A percentile compares a stretch with the other conserved stretches of the same genome.
These are phyloP conservation scores for Neoarius graeffei DNA, from an alignment of 2,113 vertebrate genomes.

Conservation along the genomic window DNA sequence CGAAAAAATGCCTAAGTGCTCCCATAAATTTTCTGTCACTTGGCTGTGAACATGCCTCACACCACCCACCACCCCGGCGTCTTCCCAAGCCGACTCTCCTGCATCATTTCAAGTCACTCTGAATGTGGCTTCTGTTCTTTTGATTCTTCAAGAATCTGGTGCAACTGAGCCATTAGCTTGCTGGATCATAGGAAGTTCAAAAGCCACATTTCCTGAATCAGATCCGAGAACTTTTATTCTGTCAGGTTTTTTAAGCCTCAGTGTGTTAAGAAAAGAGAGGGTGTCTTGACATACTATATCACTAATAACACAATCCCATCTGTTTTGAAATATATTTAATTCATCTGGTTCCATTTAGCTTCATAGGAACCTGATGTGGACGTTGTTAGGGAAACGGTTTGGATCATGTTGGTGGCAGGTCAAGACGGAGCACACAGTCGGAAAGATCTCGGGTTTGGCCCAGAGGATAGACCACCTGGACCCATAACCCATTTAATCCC, in stretches of 20 bases:
- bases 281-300: conserved; percentile 56
- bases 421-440: conserved; percentile 27
- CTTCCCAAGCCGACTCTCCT: conserved; percentile 31
- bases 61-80: not conserved
- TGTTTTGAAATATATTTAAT: conserved; percentile 67
- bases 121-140: conserved; percentile 66
- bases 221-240: conserved; percentile 62
- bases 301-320: conserved; percentile 77
- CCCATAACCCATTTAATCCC: not conserved
- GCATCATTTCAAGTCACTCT: conserved; percentile 62
- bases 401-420: conserved; percentile 35
- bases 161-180: conserved; percentile 58
- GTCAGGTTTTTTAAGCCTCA: conserved; percentile 60
- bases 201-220: conserved; percentile 63
- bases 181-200: conserved; percentile 42
- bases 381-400: conserved; percentile 10
- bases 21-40: conserved; percentile 75
- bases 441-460: not conserved
- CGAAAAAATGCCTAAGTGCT: conserved; percentile 57
- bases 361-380: conserved; percentile 71
- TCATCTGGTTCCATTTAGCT: conserved; percentile 74
- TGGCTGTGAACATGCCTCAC: conserved; percentile 58
- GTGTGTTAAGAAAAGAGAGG: conserved; percentile 27
- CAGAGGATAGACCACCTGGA: not conserved
- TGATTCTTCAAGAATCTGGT: conserved; percentile 71